These are phyloP conservation scores for Scolanthus callimorphus DNA, from an alignment of 92 coral and sea anemone genomes.

Conservation along the genomic window DNA sequence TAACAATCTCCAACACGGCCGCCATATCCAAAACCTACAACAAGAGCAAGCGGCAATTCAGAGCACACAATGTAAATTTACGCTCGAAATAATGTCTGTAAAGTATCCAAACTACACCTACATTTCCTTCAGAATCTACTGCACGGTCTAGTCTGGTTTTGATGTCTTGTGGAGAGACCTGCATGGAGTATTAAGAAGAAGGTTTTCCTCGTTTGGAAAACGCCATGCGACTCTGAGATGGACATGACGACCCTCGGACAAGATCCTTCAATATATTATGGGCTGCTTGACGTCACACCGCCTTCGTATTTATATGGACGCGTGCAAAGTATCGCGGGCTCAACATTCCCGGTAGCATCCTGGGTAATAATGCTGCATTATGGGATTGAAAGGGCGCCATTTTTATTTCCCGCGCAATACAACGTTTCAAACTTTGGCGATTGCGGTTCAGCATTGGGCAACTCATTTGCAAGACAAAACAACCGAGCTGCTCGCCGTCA, in stretches of 20 bases:
- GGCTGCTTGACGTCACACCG: constrained; percentile 99
- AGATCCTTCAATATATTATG: constrained; percentile 87
- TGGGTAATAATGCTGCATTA: no score
- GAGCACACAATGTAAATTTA: constrained; percentile 25
- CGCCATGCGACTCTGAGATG: constrained; percentile 99
- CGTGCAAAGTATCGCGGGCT: constrained; percentile 85
- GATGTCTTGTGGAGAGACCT: constrained; percentile 99
- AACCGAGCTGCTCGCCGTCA: no score
- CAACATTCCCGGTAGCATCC: no score
- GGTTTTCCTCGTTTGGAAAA: constrained; percentile 65
- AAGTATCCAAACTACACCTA: constrained; percentile 44
- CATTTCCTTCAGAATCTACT: constrained; percentile 99
- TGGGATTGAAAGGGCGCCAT: no score
- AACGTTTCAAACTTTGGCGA: no score
- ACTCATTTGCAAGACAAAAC: no score
- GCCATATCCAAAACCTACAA: constrained; percentile 98
- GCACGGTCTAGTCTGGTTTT: constrained; percentile 99
- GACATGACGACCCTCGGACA: constrained; percentile 98
- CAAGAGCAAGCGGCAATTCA: constrained; percentile 30
- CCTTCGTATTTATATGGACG: constrained; percentile 59
- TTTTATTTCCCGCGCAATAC: no score
- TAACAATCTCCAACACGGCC: constrained; percentile 97
- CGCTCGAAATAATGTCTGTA: constrained; percentile 3
- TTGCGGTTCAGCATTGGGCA: no score
- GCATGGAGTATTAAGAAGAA: constrained; percentile 88